A percentile compares a stretch with the other conserved stretches of the same genome.
These are phyloP conservation scores for Endotricha flammealis DNA, from an alignment of 2,888 invertebrate genomes.

Conservation along the genomic window DNA sequence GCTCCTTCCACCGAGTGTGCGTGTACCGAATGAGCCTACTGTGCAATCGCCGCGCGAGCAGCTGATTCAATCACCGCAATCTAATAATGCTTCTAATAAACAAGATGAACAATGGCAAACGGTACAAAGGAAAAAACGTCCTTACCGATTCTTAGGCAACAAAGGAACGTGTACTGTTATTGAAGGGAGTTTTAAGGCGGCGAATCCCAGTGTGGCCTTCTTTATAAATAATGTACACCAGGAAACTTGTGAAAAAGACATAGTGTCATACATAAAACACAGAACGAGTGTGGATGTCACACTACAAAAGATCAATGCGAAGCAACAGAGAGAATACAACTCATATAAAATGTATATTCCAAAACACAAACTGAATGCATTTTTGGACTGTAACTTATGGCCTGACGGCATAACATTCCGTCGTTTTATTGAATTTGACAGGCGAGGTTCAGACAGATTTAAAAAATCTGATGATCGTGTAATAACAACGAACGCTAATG, in stretches of 20 bases:
- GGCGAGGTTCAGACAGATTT: no score
- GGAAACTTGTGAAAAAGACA: constrained; percentile 5
- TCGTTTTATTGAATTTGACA: constrained; percentile 12
- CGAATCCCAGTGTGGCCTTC: constrained; percentile 8
- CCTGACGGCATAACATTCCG: constrained; percentile 15
- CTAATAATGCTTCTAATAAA: neutral
- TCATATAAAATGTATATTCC: constrained; percentile 17
- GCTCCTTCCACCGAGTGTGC: no score
- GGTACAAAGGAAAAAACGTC: constrained; percentile 10
- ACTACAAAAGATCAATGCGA: constrained; percentile 10
- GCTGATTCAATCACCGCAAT: neutral
- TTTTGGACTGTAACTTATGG: constrained; percentile 17
- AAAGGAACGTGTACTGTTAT: constrained; percentile 4
- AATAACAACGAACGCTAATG: constrained; percentile 4
- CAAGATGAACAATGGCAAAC: constrained; percentile 1
- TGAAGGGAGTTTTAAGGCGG: constrained; percentile 10
- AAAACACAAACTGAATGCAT: constrained; percentile 5
- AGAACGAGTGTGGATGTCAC: constrained; percentile 1
- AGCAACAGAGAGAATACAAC: constrained; percentile 10
- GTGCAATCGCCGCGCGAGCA: no score
- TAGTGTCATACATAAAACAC: constrained; percentile 7
- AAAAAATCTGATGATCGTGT: neutral
- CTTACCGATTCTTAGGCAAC: constrained; percentile 9
- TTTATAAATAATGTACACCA: constrained; percentile 11
- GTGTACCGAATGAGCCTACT: no score